Percentiles rank a stretch among this genome's conserved stretches.
phyloP scores from a whole-genome alignment of 2,888 invertebrate genomes.

The Leucozona laternaria region DNA sequence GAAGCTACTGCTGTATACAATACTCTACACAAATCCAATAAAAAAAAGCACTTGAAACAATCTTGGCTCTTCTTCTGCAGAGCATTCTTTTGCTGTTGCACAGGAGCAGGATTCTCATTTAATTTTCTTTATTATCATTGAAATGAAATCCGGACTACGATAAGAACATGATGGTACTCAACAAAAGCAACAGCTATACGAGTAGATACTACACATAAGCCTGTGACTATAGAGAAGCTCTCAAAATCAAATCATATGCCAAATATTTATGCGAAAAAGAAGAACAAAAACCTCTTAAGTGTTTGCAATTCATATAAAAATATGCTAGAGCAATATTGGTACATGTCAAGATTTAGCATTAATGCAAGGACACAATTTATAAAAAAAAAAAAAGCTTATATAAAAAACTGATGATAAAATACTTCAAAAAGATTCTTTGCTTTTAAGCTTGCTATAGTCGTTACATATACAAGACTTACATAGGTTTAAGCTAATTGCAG shows the following conservation, averaged over 20 bases:
- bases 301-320: constrained; percentile 22
- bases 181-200: constrained; percentile 62
- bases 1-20: constrained; percentile 11
- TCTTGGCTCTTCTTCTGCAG: constrained; percentile 26
- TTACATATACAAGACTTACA: not conserved
- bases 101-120: constrained; percentile 23
- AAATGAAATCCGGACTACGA: constrained; percentile 55
- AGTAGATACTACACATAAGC: constrained; percentile 24
- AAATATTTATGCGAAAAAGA: constrained; percentile 62
- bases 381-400: not conserved
- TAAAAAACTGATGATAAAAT: not conserved
- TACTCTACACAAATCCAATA: constrained; percentile 47
- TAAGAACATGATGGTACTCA: constrained; percentile 37
- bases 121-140: constrained; percentile 39
- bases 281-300: constrained; percentile 19
- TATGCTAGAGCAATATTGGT: constrained; percentile 29
- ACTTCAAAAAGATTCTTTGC: not conserved
- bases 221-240: constrained; percentile 44
- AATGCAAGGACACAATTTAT: constrained; percentile 57
- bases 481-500: not conserved
- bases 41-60: constrained; percentile 42
- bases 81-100: constrained; percentile 40
- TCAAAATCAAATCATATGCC: constrained; percentile 60
- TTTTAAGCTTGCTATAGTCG: not conserved
- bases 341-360: constrained; percentile 49